Base-by-base conservation (phyloP, 2,888 invertebrate genomes). In the Cephus pygmeus region DNA sequence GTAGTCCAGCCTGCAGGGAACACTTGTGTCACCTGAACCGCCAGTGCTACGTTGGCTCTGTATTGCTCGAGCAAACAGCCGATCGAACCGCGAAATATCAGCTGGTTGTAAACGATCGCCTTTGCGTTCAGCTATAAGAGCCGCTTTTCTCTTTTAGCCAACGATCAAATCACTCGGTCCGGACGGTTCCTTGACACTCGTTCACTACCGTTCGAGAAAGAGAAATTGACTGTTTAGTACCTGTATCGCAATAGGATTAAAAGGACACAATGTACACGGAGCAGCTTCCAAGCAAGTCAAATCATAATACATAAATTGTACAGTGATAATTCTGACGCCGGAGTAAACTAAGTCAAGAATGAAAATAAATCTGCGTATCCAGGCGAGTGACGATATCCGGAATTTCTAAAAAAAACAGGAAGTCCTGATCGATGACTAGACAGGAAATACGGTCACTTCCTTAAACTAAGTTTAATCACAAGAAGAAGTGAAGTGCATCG, bases 1-100 rank as follows among this genome's bases (percentile, higher is more conserved):
- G 71, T 33, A 56, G 33, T 71, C 31, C 34, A n/a, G 34, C 71
- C 33, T 34, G 33, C 34, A 71, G 4, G 71, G 34, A 71, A 71
- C 71, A 71, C 71, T 71, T 71, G 71, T 71, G 71, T 71, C 71
- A 56, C 56, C 56, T 34, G 15, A 71, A 71, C 71, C 31, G 11
- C 31, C 30, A 15, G 40, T 40, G 56, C 23, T 15, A 56, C 56
- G 23, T 23, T 56, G 23, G 23, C 9, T 56, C 12, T 6, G 34
- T 71, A 3, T 71, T 34, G 71, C 71, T 12, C 71, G 71, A 3
- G 31, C 31, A 34, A 71, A 71, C 71, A 34, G 33, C 11, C 71
- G 71, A 71, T 71, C 71, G 71, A 71, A 23, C 71, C 71, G 71
- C 71, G 71, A 34, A 71, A 34, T 34, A 34, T 33, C 30, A 31